Evolutionary conservation across 2,113 vertebrate species (phyloP).

Genomic region (Speoplatyrhinus poulsoni): DNA sequence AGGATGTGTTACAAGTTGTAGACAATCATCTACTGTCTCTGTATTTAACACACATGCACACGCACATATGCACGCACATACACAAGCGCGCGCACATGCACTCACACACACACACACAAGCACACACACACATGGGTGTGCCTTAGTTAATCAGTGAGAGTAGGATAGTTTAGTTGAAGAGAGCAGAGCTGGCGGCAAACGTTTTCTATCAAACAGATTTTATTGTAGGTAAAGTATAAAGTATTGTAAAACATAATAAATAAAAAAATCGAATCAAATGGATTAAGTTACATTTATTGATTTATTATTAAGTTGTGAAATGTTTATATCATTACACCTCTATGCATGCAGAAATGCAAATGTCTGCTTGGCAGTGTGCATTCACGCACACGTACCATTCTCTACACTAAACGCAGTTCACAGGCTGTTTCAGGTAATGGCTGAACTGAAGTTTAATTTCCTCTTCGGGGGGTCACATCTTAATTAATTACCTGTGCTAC

Average conservation of each 20-base stretch:
- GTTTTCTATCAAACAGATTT: background rate
- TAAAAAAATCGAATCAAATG: background rate
- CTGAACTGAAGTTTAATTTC: conserved; percentile 70
- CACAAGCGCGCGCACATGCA: no score
- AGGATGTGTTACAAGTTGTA: background rate
- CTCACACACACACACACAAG: no score
- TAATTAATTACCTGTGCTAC: conserved; percentile 80
- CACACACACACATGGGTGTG: background rate
- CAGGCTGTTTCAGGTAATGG: conserved; percentile 37
- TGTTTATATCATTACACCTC: conserved; percentile 5
- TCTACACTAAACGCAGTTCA: conserved; percentile 35
- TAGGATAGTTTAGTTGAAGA: no score
- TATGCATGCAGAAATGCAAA: conserved; percentile 7
- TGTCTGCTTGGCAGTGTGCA: background rate
- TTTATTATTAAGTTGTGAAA: background rate
- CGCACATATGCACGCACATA: no score
- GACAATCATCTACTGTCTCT: no score
- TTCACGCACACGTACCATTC: background rate
- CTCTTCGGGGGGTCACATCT: conserved; percentile 69
- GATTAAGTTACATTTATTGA: background rate
- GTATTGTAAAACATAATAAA: background rate
- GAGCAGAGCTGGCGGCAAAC: no score
- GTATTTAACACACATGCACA: no score
- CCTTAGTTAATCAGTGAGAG: no score
- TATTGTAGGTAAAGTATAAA: background rate